Base-by-base conservation (phyloP, 1,140 invertebrate species). In the Papilio glaucus region DNA sequence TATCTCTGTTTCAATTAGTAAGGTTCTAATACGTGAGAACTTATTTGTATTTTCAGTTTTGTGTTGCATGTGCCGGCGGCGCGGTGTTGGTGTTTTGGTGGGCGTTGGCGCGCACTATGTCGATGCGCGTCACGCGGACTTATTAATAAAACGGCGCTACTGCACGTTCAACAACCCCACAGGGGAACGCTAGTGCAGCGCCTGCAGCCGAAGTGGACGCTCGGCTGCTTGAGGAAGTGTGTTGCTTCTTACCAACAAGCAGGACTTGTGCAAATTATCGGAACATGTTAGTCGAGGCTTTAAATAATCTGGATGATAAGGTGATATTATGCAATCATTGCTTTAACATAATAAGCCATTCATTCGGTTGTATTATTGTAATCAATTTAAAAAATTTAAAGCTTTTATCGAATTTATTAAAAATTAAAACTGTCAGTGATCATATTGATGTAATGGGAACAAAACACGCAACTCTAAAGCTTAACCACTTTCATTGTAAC, bases 131-230 rank as follows among this genome's bases (percentile, higher is more conserved):
- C 63, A 67, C 38, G 38, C 63, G 63, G 63, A 39, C 39, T 68
- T 68, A 68, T 68, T 68, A 68, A 68, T 68, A 68, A 45, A 68
- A 68, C 63, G 39, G 38, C 39, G 38, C 39, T 39, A 68, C 21
- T 45, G 63, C 63, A 68, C 63, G 63, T 68, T 68, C 63, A 68
- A 68, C 63, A 68, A 68, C 63, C 63, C 39, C 63, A 39, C 38
- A 21, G 63, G 63, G 63, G 37, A 12, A 39, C 15, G 39, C 38
- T 45, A 39, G 13, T 68, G 39, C 63, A 68, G 39, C 39, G 21
- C 18, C 21, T 45, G 7, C 12, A 29, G 18, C 24, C 8, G 21
- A 4, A 8, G 49, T 24, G 49, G 2, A 21, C 49, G 49, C 21
- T 57, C 49, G 49, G 9, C 4, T 24, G 6, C 12, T 0, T 0